Evolutionary conservation across 2,797 vertebrate genomes (phyloP), one percentile per base, ranked within the genome.

Genomic region (Antennarius maculatus): DNA sequence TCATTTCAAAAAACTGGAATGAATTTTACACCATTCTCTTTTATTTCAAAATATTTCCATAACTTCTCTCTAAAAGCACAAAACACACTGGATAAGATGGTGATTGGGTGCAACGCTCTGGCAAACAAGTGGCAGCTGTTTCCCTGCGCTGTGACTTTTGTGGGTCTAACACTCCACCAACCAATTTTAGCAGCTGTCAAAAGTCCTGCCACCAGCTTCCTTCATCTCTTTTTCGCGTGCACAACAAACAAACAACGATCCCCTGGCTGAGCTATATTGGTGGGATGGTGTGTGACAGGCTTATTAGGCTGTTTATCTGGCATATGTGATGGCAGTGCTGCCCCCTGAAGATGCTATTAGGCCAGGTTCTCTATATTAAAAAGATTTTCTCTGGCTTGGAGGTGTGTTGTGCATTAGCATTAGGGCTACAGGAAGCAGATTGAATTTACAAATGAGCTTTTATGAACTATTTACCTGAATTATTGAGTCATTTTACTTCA

Each of bases 291-390:
- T 54, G 54, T 67, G 49, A 60, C 63, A 62, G 54, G 28, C 63
- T 72, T 73, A 86, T 84, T 79, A 79, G 71, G 52, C 66, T 61
- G 68, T 84, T 76, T 66, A 79, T 86, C 74, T 65, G 53, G 55
- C 43, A 58, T 69, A 69, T 71, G 58, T 70, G 61, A 64, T 67
- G 71, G 42, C 56, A 61, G 47, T 49, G 54, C 42, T 73, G 64
- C 41, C 67, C 42, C 59, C 76, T 51, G 66, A 69, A 80, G 76
- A 81, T 71, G 71, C 64, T 67, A 80, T 84, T 82, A 79, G 60
- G 71, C 51, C 56, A 48, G 48, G 61, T 42, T 67, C 66, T 79
- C 74, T 78, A 79, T 81, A 88, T 87, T 82, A 83, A 82, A 78
- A 67, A 80, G 57, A 61, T 87, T 80, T 74, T 81, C 31, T 85